phyloP scores from a whole-genome alignment of 1,140 invertebrate species.

The Cydia strobilella region DNA sequence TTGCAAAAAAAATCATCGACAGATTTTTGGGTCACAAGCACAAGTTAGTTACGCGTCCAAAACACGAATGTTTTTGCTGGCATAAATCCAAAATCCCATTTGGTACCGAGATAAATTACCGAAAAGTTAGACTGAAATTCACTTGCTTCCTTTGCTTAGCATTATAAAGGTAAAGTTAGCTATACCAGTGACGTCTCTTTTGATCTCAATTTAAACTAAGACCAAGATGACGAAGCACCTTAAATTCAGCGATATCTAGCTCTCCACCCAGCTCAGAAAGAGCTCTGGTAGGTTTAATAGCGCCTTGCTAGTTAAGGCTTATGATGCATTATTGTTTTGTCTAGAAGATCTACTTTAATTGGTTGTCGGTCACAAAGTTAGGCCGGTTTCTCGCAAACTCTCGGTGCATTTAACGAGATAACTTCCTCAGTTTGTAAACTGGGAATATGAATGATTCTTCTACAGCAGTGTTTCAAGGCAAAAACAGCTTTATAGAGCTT shows the following conservation, averaged over 20 bases:
- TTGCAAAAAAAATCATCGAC: too few relatives aligned
- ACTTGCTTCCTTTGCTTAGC: constrained; percentile 27
- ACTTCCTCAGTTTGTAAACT: constrained; percentile 49
- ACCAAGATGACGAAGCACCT: constrained; percentile 43
- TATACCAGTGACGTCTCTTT: constrained; percentile 23
- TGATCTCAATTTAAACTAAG: constrained; percentile 35
- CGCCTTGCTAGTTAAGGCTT: not conserved
- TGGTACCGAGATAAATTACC: not conserved
- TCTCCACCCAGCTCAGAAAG: constrained; percentile 29
- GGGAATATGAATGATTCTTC: not conserved
- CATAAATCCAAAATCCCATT: constrained; percentile 10
- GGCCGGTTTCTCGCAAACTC: constrained; percentile 52
- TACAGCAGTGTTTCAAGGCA: not conserved
- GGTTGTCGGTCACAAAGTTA: constrained; percentile 48
- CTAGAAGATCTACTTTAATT: constrained; percentile 33
- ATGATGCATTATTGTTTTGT: constrained; percentile 25
- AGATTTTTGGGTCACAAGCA: too few relatives aligned
- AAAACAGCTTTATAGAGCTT: not conserved
- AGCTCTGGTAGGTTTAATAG: not conserved
- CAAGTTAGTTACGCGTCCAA: not conserved
- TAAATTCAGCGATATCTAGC: constrained; percentile 39
- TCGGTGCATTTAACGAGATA: constrained; percentile 65
- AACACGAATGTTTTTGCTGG: not conserved
- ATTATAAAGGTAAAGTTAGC: constrained; percentile 22
- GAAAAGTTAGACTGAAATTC: constrained; percentile 7